Evolutionary conservation across 2,888 invertebrate genomes (phyloP).

Genomic region (Ophion ventricosus): DNA sequence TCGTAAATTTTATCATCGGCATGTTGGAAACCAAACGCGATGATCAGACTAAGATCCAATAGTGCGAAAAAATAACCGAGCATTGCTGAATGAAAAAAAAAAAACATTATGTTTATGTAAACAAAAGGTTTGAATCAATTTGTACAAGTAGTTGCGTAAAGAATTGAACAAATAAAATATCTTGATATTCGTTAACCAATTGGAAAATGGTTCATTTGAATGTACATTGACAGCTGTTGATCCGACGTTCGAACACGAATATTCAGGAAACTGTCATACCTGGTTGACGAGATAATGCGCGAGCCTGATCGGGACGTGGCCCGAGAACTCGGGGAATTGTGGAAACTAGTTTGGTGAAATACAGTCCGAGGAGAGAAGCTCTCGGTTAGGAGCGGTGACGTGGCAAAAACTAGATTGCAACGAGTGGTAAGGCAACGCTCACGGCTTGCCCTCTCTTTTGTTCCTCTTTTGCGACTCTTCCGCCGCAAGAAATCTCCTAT

Average conservation of each 20-base stretch:
- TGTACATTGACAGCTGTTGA: background rate
- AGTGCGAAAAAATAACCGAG: background rate
- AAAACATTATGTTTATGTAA: no score
- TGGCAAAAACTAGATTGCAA: constrained; percentile 61
- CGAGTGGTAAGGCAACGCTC: constrained; percentile 52
- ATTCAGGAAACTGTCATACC: background rate
- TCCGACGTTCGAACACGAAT: background rate
- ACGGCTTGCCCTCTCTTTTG: constrained; percentile 4
- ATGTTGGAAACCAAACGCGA: background rate
- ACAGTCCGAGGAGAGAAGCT: constrained; percentile 15
- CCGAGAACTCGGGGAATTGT: constrained; percentile 51
- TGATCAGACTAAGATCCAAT: background rate
- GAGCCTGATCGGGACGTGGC: background rate
- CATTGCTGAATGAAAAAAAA: background rate
- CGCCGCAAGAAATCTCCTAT: constrained; percentile 52
- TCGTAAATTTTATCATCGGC: no score
- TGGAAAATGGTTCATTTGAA: background rate
- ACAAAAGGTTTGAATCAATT: no score
- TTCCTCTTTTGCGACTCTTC: constrained; percentile 10
- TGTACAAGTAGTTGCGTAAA: background rate
- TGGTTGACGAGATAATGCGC: constrained; percentile 5
- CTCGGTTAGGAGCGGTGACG: constrained; percentile 24
- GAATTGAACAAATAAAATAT: background rate
- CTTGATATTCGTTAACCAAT: background rate
- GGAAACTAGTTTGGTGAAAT: constrained; percentile 55